Conservation (phyloP, 2,888 invertebrate genomes). For the Eupithecia insigniata region DNA sequence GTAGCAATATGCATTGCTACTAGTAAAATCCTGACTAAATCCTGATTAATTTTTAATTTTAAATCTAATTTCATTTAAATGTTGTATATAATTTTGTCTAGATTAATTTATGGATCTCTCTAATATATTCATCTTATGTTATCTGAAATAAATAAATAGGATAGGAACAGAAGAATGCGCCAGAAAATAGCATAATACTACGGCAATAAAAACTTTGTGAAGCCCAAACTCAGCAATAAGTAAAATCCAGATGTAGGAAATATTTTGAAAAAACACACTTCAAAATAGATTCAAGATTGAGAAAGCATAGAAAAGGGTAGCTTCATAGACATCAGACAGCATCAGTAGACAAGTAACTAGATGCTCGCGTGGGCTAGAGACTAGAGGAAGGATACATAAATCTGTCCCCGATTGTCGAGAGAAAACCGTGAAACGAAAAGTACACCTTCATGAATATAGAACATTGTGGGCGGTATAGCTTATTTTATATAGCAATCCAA, state of each 20-base stretch:
- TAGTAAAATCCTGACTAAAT: neutral
- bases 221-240: neutral
- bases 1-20: no score
- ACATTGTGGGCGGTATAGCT: neutral
- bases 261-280: neutral
- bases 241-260: neutral
- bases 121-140: no score
- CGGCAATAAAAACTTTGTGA: neutral
- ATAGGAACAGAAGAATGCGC: neutral
- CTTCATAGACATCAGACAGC: neutral
- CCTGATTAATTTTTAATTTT: no score
- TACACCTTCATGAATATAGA: neutral
- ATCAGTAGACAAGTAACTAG: constrained; percentile 25
- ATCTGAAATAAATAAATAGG: no score
- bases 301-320: neutral
- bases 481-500: neutral
- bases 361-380: constrained; percentile 66
- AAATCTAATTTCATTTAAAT: no score
- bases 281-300: neutral
- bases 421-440: constrained; percentile 67
- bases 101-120: no score
- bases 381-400: constrained; percentile 68
- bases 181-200: neutral
- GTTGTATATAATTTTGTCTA: no score
- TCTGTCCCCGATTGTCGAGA: constrained; percentile 67